These are phyloP conservation scores for Platynereis dumerilii DNA, from an alignment of 2,888 invertebrate genomes.

Conservation along the genomic window DNA sequence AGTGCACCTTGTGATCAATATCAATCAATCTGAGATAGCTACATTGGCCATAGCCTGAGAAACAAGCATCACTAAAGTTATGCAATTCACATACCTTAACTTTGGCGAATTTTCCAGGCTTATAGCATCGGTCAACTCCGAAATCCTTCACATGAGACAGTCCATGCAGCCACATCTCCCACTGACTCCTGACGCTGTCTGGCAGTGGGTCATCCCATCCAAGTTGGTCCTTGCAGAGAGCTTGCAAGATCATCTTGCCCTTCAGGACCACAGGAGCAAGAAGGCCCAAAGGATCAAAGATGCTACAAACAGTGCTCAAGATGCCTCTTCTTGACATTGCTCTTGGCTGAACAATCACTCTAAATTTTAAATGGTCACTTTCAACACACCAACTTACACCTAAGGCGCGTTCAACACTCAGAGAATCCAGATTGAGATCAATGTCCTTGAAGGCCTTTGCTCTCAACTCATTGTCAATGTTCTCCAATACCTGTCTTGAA, in stretches of 20 bases:
- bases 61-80: slow-evolving; percentile 29
- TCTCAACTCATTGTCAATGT: slow-evolving; percentile 31
- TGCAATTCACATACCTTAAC: slow-evolving; percentile 13
- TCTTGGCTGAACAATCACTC: slow-evolving; percentile 21
- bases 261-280: slow-evolving; percentile 37
- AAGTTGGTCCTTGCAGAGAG: slow-evolving; percentile 30
- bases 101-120: slow-evolving; percentile 14
- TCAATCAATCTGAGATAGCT: slow-evolving; percentile 19
- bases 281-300: slow-evolving; percentile 37
- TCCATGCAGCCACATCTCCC: slow-evolving; percentile 32
- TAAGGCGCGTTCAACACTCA: slow-evolving; percentile 24
- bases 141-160: slow-evolving; percentile 9
- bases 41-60: slow-evolving; percentile 26
- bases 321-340: slow-evolving; percentile 33
- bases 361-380: slow-evolving; percentile 22
- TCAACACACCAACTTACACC: slow-evolving; percentile 30
- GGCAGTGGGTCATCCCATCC: slow-evolving; percentile 41
- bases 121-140: slow-evolving; percentile 1
- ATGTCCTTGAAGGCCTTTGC: slow-evolving; percentile 21
- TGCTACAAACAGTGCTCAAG: slow-evolving; percentile 30
- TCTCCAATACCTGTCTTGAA: slow-evolving; percentile 30
- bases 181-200: slow-evolving; percentile 27
- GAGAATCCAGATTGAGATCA: slow-evolving; percentile 25
- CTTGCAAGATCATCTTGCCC: slow-evolving; percentile 39
- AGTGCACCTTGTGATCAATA: slow-evolving; percentile 13